These are phyloP conservation scores for Aspidiotus destructor DNA, from an alignment of 2,888 invertebrate genomes.

Conservation along the genomic window DNA sequence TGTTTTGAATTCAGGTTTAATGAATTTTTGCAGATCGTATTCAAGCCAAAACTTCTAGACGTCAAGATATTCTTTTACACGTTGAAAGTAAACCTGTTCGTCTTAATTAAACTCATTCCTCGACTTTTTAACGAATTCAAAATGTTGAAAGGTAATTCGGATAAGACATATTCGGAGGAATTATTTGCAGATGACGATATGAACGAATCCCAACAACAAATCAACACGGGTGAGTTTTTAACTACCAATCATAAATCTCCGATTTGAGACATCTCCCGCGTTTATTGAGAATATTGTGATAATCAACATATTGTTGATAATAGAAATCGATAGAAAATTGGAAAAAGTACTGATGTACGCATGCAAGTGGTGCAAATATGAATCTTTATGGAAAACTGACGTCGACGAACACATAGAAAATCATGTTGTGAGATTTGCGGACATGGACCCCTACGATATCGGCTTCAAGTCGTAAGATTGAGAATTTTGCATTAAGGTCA, in stretches of 20 bases:
- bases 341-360: no score
- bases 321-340: no score
- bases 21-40: conserved; percentile 8
- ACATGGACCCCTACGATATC: neutral
- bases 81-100: conserved; percentile 2
- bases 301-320: neutral
- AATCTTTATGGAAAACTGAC: conserved; percentile 17
- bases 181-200: conserved; percentile 14
- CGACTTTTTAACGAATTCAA: conserved; percentile 16
- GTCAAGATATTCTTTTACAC: conserved; percentile 9
- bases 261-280: neutral
- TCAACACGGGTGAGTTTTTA: neutral
- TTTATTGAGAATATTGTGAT: neutral
- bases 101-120: conserved; percentile 5
- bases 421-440: neutral
- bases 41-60: conserved; percentile 12
- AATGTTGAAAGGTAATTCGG: conserved; percentile 6
- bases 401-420: neutral
- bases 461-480: neutral
- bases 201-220: conserved; percentile 3
- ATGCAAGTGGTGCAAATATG: conserved; percentile 7
- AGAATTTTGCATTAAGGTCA: neutral
- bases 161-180: neutral
- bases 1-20: no score
- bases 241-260: no score